Conservation (phyloP, 2,113 vertebrate genomes). For the Labeo catla region DNA sequence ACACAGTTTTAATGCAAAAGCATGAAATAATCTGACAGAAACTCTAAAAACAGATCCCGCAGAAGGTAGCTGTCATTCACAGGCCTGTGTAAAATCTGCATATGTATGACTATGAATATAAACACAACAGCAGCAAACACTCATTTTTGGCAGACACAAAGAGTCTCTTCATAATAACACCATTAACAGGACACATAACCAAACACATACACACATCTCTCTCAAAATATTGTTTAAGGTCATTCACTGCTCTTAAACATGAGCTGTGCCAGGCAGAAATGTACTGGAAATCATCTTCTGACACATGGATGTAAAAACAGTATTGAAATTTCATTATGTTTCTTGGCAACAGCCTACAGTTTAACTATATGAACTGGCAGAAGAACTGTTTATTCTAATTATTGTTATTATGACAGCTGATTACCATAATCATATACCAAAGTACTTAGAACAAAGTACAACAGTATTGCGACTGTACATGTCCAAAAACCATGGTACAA, state of each 20-base stretch:
- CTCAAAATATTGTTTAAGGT: background rate
- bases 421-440: background rate
- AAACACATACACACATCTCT: background rate
- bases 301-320: conserved; percentile 8
- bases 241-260: conserved; percentile 8
- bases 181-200: background rate
- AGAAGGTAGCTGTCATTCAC: conserved; percentile 42
- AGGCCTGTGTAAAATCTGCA: conserved; percentile 44
- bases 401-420: background rate
- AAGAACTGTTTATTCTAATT: background rate
- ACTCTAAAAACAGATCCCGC: background rate
- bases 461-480: background rate
- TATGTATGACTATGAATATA: conserved; percentile 41
- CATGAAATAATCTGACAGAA: background rate
- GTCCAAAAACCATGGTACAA: background rate
- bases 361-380: background rate
- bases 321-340: background rate
- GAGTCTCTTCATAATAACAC: conserved; percentile 7
- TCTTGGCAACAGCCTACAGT: conserved; percentile 1
- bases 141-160: background rate
- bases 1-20: background rate
- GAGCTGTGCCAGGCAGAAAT: background rate
- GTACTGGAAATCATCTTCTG: background rate
- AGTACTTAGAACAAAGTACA: background rate
- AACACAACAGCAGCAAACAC: conserved; percentile 34